Evolutionary conservation across 2,113 vertebrate species (phyloP).

Genomic region (Daubentonia madagascariensis): DNA sequence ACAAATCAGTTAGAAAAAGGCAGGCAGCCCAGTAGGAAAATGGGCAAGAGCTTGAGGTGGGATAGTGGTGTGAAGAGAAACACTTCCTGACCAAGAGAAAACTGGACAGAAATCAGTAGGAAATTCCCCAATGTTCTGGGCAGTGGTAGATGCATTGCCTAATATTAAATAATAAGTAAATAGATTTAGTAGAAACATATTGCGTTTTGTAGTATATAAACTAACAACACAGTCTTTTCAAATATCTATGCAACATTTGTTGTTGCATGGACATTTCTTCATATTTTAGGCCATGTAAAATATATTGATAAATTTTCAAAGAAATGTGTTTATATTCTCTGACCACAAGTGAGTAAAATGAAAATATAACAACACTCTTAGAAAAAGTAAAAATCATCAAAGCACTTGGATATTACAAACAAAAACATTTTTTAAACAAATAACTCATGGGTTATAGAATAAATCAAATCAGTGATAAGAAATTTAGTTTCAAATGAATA

Average conservation of each 20-base stretch:
- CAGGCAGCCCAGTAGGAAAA: not conserved
- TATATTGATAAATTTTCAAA: not conserved
- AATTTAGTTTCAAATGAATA: not conserved
- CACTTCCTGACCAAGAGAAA: not conserved
- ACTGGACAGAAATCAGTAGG: not conserved
- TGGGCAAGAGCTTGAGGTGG: not conserved
- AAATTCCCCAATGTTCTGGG: too few species aligned
- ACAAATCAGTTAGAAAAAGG: not conserved
- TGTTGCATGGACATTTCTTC: not conserved
- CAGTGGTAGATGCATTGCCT: not conserved
- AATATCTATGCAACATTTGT: accelerated
- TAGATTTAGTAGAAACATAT: too few species aligned
- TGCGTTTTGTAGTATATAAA: not conserved
- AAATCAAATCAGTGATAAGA: not conserved
- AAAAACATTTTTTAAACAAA: not conserved
- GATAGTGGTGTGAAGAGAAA: not conserved
- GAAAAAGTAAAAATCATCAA: not conserved
- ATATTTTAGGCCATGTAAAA: not conserved
- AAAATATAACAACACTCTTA: not conserved
- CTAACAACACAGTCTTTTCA: not conserved
- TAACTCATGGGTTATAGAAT: not conserved
- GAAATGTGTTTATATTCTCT: not conserved
- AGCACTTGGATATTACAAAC: not conserved
- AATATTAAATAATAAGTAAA: not conserved
- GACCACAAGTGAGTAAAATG: not conserved